Base-by-base conservation (phyloP, 2,797 vertebrate genomes). In the Chiroxiphia lanceolata region DNA sequence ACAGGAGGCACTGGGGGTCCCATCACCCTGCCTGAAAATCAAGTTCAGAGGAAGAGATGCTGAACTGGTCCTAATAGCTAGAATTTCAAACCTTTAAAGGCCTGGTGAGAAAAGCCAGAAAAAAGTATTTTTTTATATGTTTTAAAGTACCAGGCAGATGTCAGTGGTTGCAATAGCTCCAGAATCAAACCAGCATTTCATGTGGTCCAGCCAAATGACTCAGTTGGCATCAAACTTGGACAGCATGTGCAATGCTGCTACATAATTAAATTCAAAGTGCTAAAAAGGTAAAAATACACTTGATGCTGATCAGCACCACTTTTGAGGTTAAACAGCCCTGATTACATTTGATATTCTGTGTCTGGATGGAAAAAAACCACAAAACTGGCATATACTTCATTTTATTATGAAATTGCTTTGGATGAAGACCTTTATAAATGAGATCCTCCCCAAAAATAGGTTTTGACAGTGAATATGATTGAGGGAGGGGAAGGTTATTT, bases 271-370 rank as follows among this genome's bases (percentile, higher is more conserved):
- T 71, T 34, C 69, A 5, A n/a, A 93, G 85, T 34, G 31, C 75
- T 82, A 67, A 60, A 89, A 89, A 81, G 57, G 59, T 87, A 71
- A 94, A 95, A 89, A 93, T 59, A 20, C 1, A 2, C 40, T 69
- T 59, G 36, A 13, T 38, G 48, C 51, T 56, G 65, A 87, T 94
- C 87, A 84, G 56, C 74, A 22, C 5, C 12, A 7, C 77, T 72
- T 76, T 14, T n/a, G 77, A 93, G 77, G 84, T 81, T 86, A 81
- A 89, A 80, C 61, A 89, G 42, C 61, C 44, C 78, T 91, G 95
- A 95, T 87, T 91, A 10, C 89, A 93, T 91, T 96, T 92, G 34
- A 36, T 94, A 95, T 87, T 81, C 91, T 40, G 1, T 45, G 61
- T 70, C 56, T 83, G 77, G 26, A 33, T 54, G 9, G 25, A 11